Base-by-base conservation (phyloP, 2,888 invertebrate genomes). In the Pandemis cinnamomeana region DNA sequence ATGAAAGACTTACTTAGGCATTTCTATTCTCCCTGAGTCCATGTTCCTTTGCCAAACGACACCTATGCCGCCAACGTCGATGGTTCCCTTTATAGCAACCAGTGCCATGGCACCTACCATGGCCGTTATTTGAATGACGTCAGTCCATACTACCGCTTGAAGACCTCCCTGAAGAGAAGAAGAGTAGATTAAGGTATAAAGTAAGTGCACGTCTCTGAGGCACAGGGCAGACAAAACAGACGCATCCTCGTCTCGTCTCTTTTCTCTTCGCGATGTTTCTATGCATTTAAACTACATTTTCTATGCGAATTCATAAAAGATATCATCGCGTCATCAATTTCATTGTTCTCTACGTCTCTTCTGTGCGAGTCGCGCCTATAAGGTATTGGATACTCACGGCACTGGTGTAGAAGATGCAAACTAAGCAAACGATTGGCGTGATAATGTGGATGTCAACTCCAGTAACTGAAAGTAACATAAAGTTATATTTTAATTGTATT, bases 341-440 rank as follows among this genome's bases (percentile, higher is more conserved):
- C n/a, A n/a, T n/a, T n/a, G 2, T 27, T 27, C 27, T 27, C 27
- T 27, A 27, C 27, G 27, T 1, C 27, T 27, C 27, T 27, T 27
- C 27, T 27, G 27, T 27, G 27, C 27, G 27, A 27, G 2, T 27
- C 2, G 27, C 27, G 27, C 27, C 27, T 27, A 48, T 51, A 13
- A n/a, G 7, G 3, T 13, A n/a, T 51, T 7, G 15, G 0, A 53
- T 77, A 95, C 96, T 95, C 92, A 97, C 97, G 87, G 97, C 95
- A 80, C 97, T 96, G 0, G 97, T 98, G 84, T 98, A 98, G 87
- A 98, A 97, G 84, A 97, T 96, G 94, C 98, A 97, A 79, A 98
- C 97, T 80, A 95, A 88, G 86, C 98, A 98, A 2, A 98, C 97
- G 58, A 97, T 95, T 3, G 98, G 96, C 0, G 98, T 97, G 20